Evolutionary conservation across 53 echinoderm and acorn worm genomes (phyloP).

Genomic region (Paracentrotus lividus): DNA sequence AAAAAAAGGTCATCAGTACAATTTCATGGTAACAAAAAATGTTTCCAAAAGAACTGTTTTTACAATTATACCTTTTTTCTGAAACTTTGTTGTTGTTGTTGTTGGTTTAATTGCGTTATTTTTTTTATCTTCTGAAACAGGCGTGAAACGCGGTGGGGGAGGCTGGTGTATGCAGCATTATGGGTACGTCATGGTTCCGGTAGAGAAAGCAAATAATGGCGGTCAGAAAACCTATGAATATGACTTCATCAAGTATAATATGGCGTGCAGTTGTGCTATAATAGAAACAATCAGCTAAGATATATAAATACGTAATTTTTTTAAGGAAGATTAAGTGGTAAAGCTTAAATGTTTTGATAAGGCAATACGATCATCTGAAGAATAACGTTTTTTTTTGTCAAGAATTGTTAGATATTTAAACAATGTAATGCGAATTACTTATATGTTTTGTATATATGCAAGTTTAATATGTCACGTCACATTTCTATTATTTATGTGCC

Average conservation of each 20-base stretch:
- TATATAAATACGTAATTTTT: neutral
- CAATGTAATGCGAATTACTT: too few relatives aligned
- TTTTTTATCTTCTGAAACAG: neutral
- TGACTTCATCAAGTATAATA: conserved; percentile 40
- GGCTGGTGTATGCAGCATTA: neutral
- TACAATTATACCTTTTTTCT: too few relatives aligned
- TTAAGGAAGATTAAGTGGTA: neutral
- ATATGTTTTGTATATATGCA: too few relatives aligned
- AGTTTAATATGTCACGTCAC: too few relatives aligned
- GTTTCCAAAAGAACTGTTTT: too few relatives aligned
- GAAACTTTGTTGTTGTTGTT: too few relatives aligned
- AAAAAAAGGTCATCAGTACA: too few relatives aligned
- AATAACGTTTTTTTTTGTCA: too few relatives aligned
- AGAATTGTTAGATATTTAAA: too few relatives aligned
- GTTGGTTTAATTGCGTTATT: neutral
- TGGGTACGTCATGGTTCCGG: neutral
- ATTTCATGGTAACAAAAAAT: too few relatives aligned
- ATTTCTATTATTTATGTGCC: too few relatives aligned
- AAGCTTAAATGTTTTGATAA: neutral
- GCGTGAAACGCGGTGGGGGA: neutral
- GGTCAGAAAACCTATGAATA: neutral
- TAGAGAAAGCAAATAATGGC: neutral
- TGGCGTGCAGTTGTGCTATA: conserved; percentile 19
- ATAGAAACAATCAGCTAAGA: neutral
- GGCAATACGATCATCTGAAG: neutral